These are phyloP conservation scores for Cataglyphis hispanica DNA, from an alignment of 1,140 invertebrate genomes.

Conservation along the genomic window DNA sequence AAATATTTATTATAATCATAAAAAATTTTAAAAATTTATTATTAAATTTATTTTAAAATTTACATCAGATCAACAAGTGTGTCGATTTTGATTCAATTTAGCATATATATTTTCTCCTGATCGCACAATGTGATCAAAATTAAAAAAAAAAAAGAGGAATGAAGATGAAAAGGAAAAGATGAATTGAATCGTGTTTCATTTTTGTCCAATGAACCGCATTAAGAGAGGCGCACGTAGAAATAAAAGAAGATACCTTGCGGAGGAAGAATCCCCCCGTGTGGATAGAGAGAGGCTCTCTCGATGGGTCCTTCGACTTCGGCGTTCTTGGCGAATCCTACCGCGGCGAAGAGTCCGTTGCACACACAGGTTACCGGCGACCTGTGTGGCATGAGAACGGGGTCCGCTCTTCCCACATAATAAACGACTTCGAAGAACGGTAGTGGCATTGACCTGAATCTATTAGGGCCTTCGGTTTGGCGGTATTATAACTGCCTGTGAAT, in stretches of 20 bases:
- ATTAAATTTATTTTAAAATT: too few relatives aligned
- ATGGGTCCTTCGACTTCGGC: slow-evolving; percentile 34
- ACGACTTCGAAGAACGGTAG: slow-evolving; percentile 76
- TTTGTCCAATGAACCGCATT: neutral
- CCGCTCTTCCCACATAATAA: slow-evolving; percentile 76
- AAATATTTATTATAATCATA: neutral
- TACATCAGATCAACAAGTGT: neutral
- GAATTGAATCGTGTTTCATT: neutral
- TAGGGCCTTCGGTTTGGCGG: slow-evolving; percentile 76
- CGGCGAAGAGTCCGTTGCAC: slow-evolving; percentile 51
- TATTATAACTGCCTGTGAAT: slow-evolving; percentile 79
- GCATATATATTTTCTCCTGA: neutral
- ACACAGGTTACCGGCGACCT: slow-evolving; percentile 71
- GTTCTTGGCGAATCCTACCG: slow-evolving; percentile 56
- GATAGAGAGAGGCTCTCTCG: slow-evolving; percentile 38
- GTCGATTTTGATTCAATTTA: neutral
- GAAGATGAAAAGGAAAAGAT: too few relatives aligned
- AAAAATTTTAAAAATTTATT: neutral
- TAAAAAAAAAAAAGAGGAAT: neutral
- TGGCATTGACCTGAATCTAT: slow-evolving; percentile 79
- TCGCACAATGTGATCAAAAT: neutral
- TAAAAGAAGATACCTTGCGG: slow-evolving; percentile 1
- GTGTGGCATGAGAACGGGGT: slow-evolving; percentile 75
- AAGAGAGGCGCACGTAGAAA: slow-evolving; percentile 1
- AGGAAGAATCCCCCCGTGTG: neutral